These are phyloP conservation scores for Drosophila yakuba DNA, from an alignment of 1,140 invertebrate species.

Conservation along the genomic window DNA sequence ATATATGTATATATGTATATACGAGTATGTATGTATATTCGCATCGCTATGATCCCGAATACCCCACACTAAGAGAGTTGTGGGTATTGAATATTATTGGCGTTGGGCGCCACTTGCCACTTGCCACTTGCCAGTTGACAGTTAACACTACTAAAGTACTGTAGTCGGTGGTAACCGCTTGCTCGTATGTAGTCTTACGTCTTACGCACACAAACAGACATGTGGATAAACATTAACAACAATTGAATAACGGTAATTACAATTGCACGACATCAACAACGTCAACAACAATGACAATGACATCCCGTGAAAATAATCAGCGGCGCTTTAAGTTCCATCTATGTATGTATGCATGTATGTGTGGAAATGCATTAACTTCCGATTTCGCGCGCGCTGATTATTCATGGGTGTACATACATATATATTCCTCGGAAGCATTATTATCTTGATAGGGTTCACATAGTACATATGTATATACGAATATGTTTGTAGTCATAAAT, in stretches of 20 bases:
- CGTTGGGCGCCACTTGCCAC: slow-evolving; percentile 28
- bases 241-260: slow-evolving; percentile 73
- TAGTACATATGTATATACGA: slow-evolving; percentile 20
- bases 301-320: neutral
- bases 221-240: slow-evolving; percentile 56
- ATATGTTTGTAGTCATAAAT: slow-evolving; percentile 27
- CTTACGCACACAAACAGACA: slow-evolving; percentile 22
- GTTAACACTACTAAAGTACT: slow-evolving; percentile 63
- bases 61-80: slow-evolving; percentile 1
- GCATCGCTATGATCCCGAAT: neutral
- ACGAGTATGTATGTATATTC: neutral
- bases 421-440: slow-evolving; percentile 27
- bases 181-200: slow-evolving; percentile 52
- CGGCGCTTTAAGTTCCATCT: neutral
- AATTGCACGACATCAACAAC: slow-evolving; percentile 53
- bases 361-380: neutral
- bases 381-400: slow-evolving; percentile 1
- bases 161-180: slow-evolving; percentile 70
- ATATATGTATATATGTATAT: neutral
- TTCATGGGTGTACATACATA: neutral
- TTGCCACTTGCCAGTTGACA: slow-evolving; percentile 43
- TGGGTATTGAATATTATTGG: neutral
- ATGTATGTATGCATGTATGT: no score
- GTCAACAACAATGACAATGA: slow-evolving; percentile 34
- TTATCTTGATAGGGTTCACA: slow-evolving; percentile 17